Percentiles rank a stretch among this genome's conserved stretches.
Conservation (phyloP, 2,113 vertebrate species). For the Periophthalmodon schlosseri region DNA sequence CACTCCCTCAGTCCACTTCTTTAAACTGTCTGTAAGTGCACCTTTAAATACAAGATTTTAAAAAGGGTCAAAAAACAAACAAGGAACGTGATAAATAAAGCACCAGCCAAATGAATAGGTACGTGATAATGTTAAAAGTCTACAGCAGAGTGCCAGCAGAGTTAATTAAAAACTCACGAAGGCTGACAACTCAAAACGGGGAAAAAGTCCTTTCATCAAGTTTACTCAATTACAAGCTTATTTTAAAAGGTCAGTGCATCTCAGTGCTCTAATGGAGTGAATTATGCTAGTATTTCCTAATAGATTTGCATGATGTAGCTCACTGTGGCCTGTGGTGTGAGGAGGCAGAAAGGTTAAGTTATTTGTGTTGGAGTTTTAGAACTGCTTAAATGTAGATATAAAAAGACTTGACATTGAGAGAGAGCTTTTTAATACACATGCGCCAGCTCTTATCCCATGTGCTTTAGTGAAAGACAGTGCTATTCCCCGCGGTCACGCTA, state of each 20-base stretch:
- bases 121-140: neutral
- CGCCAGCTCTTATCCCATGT: slow-evolving; percentile 25
- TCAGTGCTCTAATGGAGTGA: slow-evolving; percentile 31
- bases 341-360: slow-evolving; percentile 4
- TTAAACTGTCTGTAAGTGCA: too few relatives aligned
- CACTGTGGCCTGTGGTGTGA: slow-evolving; percentile 21
- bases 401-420: slow-evolving; percentile 10
- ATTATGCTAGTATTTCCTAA: slow-evolving; percentile 34
- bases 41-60: too few relatives aligned
- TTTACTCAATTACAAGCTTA: slow-evolving; percentile 39
- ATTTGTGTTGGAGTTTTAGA: slow-evolving; percentile 16
- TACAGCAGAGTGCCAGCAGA: neutral
- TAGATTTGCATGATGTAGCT: slow-evolving; percentile 31
- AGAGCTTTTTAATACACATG: slow-evolving; percentile 22
- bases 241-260: slow-evolving; percentile 44
- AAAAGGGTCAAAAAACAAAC: neutral
- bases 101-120: neutral
- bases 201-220: slow-evolving; percentile 29
- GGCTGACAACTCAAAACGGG: neutral
- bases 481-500: slow-evolving; percentile 53
- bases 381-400: slow-evolving; percentile 8
- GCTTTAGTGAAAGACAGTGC: slow-evolving; percentile 36
- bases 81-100: neutral
- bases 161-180: slow-evolving; percentile 12
- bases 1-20: too few relatives aligned